Base-by-base conservation (phyloP, 2,113 vertebrate species). In the Andinoacara biseriatus region DNA sequence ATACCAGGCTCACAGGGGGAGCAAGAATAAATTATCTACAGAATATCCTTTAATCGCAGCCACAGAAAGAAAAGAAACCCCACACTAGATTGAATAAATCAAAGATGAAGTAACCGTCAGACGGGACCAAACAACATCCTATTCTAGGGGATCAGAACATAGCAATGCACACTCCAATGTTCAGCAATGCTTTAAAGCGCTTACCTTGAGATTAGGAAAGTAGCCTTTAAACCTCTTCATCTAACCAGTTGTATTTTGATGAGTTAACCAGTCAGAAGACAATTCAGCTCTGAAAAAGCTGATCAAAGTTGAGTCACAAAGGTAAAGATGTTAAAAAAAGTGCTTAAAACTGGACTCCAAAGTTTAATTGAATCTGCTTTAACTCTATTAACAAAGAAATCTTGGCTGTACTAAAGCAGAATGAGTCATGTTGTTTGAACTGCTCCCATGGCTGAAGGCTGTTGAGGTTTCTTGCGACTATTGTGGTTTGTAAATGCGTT, bases 401-500 rank as follows among this genome's bases (percentile, higher is more conserved):
- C 17, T 59, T 35, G 54, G 65, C 54, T 2, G 18, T 13, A 5
- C 1, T 11, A 17, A 40, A 9, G 17, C 78, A 38, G 5, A 4
- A 82, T 43, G 38, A 57, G 80, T 83, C 33, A 29, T 24, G 72
- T 83, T 85, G 87, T 77, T 82, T 57, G 59, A 86, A 83, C 86
- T 93, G 75, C 38, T 76, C 57, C 65, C 72, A 35, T 62, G 91
- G 86, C 79, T 84, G 58, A 31, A 35, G 10, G 9, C 58, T 56
- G 79, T 54, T 61, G 43, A 60, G 22, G 24, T 43, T 80, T 84
- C 69, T 31, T 72, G 74, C 75, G 60, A 18, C 15, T 13, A 11
- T 17, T 38, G 15, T 22, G 63, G 59, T 22, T 62, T 14, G 17
- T 69, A 69, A 40, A 78, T 18, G 33, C 75, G 77, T 40, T 29